phyloP scores from a whole-genome alignment of 1,140 invertebrate species.

The Aphis craccivora region DNA sequence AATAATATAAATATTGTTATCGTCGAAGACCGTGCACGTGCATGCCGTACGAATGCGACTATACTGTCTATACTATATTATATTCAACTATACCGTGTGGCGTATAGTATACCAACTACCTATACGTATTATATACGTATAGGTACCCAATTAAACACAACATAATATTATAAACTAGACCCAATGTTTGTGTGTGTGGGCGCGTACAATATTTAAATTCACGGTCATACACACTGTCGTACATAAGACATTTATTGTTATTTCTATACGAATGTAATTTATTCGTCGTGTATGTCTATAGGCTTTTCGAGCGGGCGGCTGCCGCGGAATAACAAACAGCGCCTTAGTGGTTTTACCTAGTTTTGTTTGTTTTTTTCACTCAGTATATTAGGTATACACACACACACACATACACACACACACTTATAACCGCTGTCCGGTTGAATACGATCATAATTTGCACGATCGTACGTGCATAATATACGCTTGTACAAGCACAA shows the following conservation, averaged over 20 bases:
- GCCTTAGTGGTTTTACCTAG: background rate
- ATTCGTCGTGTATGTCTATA: conserved; percentile 14
- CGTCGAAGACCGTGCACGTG: background rate
- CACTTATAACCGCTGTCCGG: background rate
- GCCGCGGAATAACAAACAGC: conserved; percentile 50
- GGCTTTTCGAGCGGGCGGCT: conserved; percentile 20
- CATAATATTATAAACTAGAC: background rate
- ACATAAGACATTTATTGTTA: conserved; percentile 11
- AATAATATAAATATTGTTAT: background rate
- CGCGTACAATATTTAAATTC: conserved; percentile 22
- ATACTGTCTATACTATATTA: too few species aligned
- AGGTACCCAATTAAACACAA: background rate
- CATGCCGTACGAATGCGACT: background rate
- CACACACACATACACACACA: background rate
- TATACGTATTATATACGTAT: background rate
- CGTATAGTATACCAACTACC: background rate
- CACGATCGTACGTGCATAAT: background rate
- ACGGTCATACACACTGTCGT: background rate
- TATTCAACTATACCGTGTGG: background rate
- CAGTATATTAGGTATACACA: background rate
- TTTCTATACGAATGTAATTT: conserved; percentile 1
- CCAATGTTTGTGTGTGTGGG: background rate
- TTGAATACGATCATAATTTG: conserved; percentile 45
- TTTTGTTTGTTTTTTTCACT: background rate
- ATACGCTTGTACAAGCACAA: background rate